Evolutionary conservation across 2,888 invertebrate species (phyloP).

Genomic region (Elmis aenea): DNA sequence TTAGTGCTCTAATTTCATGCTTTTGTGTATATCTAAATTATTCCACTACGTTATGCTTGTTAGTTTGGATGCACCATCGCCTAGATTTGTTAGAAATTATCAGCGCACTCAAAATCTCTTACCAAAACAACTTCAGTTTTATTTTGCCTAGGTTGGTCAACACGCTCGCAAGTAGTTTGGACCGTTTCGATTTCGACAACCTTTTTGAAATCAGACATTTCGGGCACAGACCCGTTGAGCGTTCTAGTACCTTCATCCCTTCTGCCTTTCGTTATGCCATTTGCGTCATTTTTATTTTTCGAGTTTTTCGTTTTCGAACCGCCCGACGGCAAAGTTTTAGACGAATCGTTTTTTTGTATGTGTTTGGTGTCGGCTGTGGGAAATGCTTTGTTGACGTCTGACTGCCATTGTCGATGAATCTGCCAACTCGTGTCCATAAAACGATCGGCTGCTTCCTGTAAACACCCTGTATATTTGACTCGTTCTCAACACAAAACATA

Average conservation of each 20-base stretch:
- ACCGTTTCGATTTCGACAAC: slow-evolving; percentile 39
- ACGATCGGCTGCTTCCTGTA: slow-evolving; percentile 61
- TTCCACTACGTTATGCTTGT: too few species aligned
- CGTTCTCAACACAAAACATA: neutral
- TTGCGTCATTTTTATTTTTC: slow-evolving; percentile 7
- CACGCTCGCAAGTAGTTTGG: slow-evolving; percentile 35
- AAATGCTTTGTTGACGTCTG: slow-evolving; percentile 49
- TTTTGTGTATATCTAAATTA: too few species aligned
- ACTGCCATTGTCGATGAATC: slow-evolving; percentile 63
- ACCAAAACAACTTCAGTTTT: slow-evolving; percentile 38
- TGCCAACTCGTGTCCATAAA: slow-evolving; percentile 72
- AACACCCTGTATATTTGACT: slow-evolving; percentile 15
- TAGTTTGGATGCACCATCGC: too few species aligned
- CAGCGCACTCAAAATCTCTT: slow-evolving; percentile 30
- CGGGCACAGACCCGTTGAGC: too few species aligned
- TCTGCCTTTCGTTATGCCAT: slow-evolving; percentile 10
- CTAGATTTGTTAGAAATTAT: too few species aligned
- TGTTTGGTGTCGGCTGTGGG: slow-evolving; percentile 41
- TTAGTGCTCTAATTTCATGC: too few species aligned
- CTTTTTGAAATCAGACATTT: slow-evolving; percentile 21
- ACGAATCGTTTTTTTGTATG: slow-evolving; percentile 5
- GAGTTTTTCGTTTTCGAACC: slow-evolving; percentile 9
- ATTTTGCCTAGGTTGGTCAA: slow-evolving; percentile 27
- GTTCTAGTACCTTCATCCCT: slow-evolving; percentile 7
- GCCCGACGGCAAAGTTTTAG: slow-evolving; percentile 1